Base-by-base conservation (phyloP, 2,888 invertebrate species). In the Nemoura dubitans region DNA sequence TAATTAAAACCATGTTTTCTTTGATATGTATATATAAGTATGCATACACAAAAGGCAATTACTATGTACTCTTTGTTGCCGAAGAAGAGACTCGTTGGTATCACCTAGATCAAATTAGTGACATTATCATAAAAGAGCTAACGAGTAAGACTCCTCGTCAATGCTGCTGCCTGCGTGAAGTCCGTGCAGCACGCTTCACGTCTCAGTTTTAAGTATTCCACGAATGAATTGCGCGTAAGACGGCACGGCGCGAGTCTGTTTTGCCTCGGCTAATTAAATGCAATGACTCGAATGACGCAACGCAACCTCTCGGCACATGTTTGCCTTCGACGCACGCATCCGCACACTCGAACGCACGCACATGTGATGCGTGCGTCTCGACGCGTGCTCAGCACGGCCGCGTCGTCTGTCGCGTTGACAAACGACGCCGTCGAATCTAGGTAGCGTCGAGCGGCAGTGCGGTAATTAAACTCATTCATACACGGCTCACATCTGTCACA, bases 241-340 rank as follows among this genome's bases (percentile, higher is more conserved):
- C 59, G 21, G 16, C 3, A 36, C 36, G 36, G 36, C 36, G 36
- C 5, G 36, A 1, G 21, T 14, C 21, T 83, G 36, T 42, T 42
- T 83, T 83, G 26, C 83, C 0, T 25, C 42, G 36, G 25, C 30
- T 42, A 83, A 83, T 42, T 83, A 83, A 83, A 42, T 42, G 26
- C 83, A 83, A 83, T 83, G 36, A 83, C 83, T 0, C 2, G 2
- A 42, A n/a, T 42, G 36, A 42, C 42, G 42, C 36, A 25, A 14
- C 14, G 83, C 36, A 43, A 83, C 43, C 29, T n/a, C 78, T 78
- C 36, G 26, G n/a, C 30, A 42, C 83, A 83, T 83, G 83, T 83
- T 83, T 42, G 30, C 81, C 16, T n/a, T 3, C 36, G 36, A 36
- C 6, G 36, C 83, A 25, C 42, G 26, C 83, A n/a, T 30, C 27